Conservation (phyloP, 53 echinoderm and acorn worm genomes). For the Luidia sarsii region DNA sequence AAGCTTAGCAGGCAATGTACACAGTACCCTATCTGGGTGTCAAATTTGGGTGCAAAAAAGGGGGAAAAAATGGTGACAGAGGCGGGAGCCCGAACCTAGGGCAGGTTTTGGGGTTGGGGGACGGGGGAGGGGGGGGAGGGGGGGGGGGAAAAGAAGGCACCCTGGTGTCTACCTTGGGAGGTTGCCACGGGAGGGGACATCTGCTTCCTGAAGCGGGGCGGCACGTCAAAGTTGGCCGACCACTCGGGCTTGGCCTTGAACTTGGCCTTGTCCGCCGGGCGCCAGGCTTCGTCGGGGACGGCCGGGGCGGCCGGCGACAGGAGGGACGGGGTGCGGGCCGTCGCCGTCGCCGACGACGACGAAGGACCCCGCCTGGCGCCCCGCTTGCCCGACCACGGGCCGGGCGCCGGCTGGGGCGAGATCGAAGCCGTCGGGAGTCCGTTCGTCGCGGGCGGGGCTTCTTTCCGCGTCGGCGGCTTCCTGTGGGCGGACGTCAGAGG, state of each 20-base stretch:
- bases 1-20: too few relatives aligned
- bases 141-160: too few relatives aligned
- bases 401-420: neutral
- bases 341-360: neutral
- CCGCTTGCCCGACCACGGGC: constrained; percentile 35
- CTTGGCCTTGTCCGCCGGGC: constrained; percentile 2
- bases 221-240: constrained; percentile 40
- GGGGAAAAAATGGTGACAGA: too few relatives aligned
- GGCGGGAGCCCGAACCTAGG: too few relatives aligned
- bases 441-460: too few relatives aligned
- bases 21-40: too few relatives aligned
- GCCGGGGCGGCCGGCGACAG: neutral
- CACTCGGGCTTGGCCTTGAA: constrained; percentile 11
- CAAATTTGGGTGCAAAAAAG: too few relatives aligned
- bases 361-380: constrained; percentile 10
- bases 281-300: neutral
- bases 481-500: too few relatives aligned
- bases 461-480: too few relatives aligned
- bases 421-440: neutral
- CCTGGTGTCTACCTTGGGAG: too few relatives aligned
- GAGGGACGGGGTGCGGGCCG: neutral
- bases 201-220: constrained; percentile 38
- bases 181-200: neutral
- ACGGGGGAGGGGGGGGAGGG: too few relatives aligned
- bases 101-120: too few relatives aligned